A percentile compares a stretch with the other conserved stretches of the same genome.
phyloP scores from a whole-genome alignment of 2,888 invertebrate genomes.

The Trachelus troglodyta region DNA sequence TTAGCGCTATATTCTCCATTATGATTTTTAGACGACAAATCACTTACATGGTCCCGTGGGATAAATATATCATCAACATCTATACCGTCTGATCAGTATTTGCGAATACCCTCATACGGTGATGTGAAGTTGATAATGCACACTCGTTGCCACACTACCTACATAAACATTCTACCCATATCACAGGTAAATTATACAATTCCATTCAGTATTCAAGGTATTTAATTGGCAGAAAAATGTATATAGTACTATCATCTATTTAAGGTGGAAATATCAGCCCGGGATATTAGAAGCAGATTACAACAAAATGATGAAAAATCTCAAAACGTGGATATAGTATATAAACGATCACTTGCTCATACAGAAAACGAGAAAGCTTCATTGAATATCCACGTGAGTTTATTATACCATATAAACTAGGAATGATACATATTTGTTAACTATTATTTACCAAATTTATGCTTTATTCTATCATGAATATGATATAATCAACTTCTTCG shows the following conservation, averaged over 20 bases:
- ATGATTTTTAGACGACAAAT: conserved; percentile 26
- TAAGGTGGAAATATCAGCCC: conserved; percentile 81
- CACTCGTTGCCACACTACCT: conserved; percentile 68
- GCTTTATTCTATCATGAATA: background rate
- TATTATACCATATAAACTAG: background rate
- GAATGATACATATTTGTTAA: background rate
- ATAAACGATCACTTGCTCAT: conserved; percentile 10
- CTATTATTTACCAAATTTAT: background rate
- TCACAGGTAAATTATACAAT: conserved; percentile 67
- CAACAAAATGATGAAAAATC: conserved; percentile 41
- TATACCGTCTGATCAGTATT: conserved; percentile 67
- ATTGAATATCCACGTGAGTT: conserved; percentile 33
- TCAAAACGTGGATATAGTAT: conserved; percentile 18
- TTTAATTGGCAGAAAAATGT: background rate
- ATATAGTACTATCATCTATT: conserved; percentile 18
- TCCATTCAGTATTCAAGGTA: background rate
- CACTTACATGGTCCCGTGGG: conserved; percentile 51
- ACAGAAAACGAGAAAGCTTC: conserved; percentile 36
- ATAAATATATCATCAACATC: conserved; percentile 45
- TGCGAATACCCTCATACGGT: conserved; percentile 72
- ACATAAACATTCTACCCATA: conserved; percentile 70
- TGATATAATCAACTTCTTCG: background rate
- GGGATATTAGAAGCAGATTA: conserved; percentile 81
- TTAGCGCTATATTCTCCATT: background rate
- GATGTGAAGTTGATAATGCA: conserved; percentile 71